Evolutionary conservation across 1,140 invertebrate genomes (phyloP).

Genomic region (Cotesia vestalis): DNA sequence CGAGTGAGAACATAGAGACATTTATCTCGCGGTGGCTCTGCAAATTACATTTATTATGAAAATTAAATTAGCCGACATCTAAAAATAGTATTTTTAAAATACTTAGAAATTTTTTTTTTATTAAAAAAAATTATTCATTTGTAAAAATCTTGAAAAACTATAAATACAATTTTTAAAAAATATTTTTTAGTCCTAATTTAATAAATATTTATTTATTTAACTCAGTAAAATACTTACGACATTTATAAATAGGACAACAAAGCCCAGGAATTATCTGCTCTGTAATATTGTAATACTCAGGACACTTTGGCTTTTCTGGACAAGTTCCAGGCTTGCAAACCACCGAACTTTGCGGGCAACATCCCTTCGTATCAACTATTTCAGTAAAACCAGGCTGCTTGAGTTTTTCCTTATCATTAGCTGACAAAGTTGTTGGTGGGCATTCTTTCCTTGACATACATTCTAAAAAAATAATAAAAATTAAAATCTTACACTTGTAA

Average conservation of each 20-base stretch:
- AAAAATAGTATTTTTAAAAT: too few species aligned
- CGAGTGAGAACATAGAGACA: conserved; percentile 72
- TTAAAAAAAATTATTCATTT: too few species aligned
- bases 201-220: too few species aligned
- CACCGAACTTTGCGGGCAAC: conserved; percentile 72
- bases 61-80: conserved; percentile 25
- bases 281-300: conserved; percentile 67
- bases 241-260: conserved; percentile 75
- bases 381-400: conserved; percentile 71
- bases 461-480: conserved; percentile 60
- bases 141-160: conserved; percentile 28
- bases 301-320: conserved; percentile 69
- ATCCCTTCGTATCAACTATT: conserved; percentile 70
- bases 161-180: background rate
- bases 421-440: conserved; percentile 47
- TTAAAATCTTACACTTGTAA: background rate
- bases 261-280: conserved; percentile 58
- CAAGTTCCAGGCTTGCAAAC: conserved; percentile 73
- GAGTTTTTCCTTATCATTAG: conserved; percentile 54
- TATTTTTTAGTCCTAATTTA: too few species aligned
- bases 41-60: conserved; percentile 32
- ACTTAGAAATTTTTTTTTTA: too few species aligned
- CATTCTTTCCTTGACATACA: conserved; percentile 77
- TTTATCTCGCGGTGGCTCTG: conserved; percentile 74
- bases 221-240: conserved; percentile 66